These are phyloP conservation scores for Gryon sp. DNA, from an alignment of 1,140 invertebrate genomes.

Conservation along the genomic window DNA sequence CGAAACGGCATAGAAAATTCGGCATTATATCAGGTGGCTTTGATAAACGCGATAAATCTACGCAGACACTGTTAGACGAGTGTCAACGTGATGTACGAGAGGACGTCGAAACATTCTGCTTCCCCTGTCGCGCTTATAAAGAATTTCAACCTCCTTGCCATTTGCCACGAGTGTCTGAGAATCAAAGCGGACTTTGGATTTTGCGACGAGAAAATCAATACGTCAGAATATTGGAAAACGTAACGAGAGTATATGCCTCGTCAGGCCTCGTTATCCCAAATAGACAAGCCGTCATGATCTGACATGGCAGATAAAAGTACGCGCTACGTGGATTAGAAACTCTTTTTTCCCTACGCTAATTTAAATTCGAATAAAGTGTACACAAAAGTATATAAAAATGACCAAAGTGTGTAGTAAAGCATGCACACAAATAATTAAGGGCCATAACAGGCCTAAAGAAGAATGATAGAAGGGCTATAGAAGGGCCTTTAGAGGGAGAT, in stretches of 20 bases:
- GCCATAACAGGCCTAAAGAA: too few relatives aligned
- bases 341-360: too few relatives aligned
- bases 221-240: slow-evolving; percentile 33
- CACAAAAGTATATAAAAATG: too few relatives aligned
- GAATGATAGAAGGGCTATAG: too few relatives aligned
- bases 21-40: slow-evolving; percentile 66
- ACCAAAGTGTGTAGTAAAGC: too few relatives aligned
- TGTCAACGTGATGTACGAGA: slow-evolving; percentile 73
- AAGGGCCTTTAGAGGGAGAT: too few relatives aligned
- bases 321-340: slow-evolving; percentile 43
- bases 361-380: too few relatives aligned
- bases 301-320: slow-evolving; percentile 42
- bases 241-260: slow-evolving; percentile 57
- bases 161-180: slow-evolving; percentile 18
- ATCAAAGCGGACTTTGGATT: slow-evolving; percentile 52
- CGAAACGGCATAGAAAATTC: slow-evolving; percentile 62
- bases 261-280: slow-evolving; percentile 66
- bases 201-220: slow-evolving; percentile 57
- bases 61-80: slow-evolving; percentile 70
- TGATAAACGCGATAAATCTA: slow-evolving; percentile 76
- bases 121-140: slow-evolving; percentile 38
- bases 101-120: slow-evolving; percentile 54
- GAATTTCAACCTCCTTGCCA: slow-evolving; percentile 19
- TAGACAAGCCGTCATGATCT: slow-evolving; percentile 62
- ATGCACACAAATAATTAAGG: too few relatives aligned